Conservation (phyloP, 2,888 invertebrate species). For the Eupithecia vulgata region DNA sequence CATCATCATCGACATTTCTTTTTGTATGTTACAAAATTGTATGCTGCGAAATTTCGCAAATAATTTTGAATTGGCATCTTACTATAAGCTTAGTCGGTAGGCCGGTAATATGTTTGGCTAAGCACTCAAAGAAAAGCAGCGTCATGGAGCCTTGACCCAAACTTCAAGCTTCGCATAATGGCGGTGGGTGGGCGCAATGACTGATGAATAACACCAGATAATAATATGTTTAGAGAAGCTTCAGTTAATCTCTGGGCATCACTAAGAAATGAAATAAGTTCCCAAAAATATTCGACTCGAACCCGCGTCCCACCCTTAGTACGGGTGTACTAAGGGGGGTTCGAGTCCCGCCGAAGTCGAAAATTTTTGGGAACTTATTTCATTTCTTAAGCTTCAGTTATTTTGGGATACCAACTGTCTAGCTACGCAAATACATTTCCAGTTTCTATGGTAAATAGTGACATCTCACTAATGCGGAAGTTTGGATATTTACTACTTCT, state of each 20-base stretch:
- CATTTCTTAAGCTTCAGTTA: too few relatives aligned
- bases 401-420: constrained; percentile 8
- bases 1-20: neutral
- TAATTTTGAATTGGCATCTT: neutral
- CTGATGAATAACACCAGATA: constrained; percentile 23
- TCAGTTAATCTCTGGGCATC: too few relatives aligned
- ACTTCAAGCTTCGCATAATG: constrained; percentile 23
- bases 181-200: constrained; percentile 36
- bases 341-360: too few relatives aligned
- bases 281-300: too few relatives aligned
- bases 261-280: too few relatives aligned
- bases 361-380: too few relatives aligned
- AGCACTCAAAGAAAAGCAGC: constrained; percentile 39
- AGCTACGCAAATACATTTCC: neutral
- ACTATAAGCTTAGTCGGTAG: neutral
- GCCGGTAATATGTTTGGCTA: constrained; percentile 15
- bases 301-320: too few relatives aligned
- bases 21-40: too few relatives aligned
- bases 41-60: neutral
- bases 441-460: neutral
- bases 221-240: neutral
- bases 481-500: too few relatives aligned
- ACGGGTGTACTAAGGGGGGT: too few relatives aligned
- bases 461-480: too few relatives aligned
- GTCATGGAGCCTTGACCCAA: constrained; percentile 42